Base-by-base conservation (phyloP, 1,140 invertebrate genomes). In the Ips nitidus region DNA sequence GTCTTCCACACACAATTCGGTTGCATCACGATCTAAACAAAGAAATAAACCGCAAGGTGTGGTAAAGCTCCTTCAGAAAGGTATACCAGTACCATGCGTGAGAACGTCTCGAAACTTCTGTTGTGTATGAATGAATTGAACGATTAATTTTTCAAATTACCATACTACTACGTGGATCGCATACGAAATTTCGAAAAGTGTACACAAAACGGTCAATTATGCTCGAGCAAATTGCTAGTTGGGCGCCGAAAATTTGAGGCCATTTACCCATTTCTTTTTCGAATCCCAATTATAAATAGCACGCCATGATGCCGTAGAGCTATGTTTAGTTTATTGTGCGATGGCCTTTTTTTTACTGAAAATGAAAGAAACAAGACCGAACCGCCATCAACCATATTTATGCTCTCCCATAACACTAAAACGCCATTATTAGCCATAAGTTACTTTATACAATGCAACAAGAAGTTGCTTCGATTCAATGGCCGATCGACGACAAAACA, bases 141-240 rank as follows among this genome's bases (percentile, higher is more conserved):
- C 63, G 43, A 39, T 56, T 56, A 66, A 66, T 66, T 57, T 45
- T 4, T n/a, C 2, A 42, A 66, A 66, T 66, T 66, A 66, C 41
- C 63, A 66, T 66, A 66, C 52, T 66, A 66, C 63, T 66, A 66
- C 63, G 52, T 36, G 63, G 57, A 66, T 36, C 45, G 61, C 52
- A 64, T 64, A 64, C 61, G 53, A 64, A 43, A 40, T 59, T 59
- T 52, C 38, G 52, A 50, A 66, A 66, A 66, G 50, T n/a, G 47
- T 43, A 52, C 41, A n/a, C 63, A 37, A 56, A 57, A 66, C 52
- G 3, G 63, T 53, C 53, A 66, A 66, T 66, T 66, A 66, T 56
- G 22, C 36, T 57, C 53, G 53, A 5, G 52, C 45, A 66, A 66
- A 66, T 66, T 66, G 63, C 52, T 37, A 45, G 63, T 66, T 66